Percentiles rank a stretch among this genome's conserved stretches.
Conservation (phyloP, 2,888 invertebrate species). For the Acronicta psi region DNA sequence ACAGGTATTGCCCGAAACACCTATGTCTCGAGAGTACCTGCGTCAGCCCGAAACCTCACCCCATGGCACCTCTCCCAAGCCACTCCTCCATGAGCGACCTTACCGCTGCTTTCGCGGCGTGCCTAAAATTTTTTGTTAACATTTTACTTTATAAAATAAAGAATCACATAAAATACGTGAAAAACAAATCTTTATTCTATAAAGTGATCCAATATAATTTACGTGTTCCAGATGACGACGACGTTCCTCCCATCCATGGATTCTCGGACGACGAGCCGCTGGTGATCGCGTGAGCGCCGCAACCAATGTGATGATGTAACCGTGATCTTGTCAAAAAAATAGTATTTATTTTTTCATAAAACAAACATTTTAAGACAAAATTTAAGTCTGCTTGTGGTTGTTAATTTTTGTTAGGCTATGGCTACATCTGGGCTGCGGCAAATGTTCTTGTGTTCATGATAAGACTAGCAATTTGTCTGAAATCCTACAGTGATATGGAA, state of each 20-base stretch:
- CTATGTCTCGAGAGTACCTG: too few species aligned
- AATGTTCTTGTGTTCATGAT: background rate
- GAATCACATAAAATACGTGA: background rate
- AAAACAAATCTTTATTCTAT: constrained; percentile 27
- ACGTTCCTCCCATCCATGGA: constrained; percentile 96
- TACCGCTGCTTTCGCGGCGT: too few species aligned
- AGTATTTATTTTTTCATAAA: constrained; percentile 72
- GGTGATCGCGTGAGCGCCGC: constrained; percentile 93
- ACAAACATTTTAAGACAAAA: constrained; percentile 29
- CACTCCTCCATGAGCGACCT: too few species aligned
- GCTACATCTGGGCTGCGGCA: background rate
- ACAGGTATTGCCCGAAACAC: too few species aligned
- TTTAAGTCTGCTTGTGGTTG: constrained; percentile 35
- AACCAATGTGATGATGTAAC: constrained; percentile 70
- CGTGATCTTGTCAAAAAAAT: constrained; percentile 76
- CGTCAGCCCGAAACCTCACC: too few species aligned
- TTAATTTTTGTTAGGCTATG: constrained; percentile 19
- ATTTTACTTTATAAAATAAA: background rate
- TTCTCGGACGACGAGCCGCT: constrained; percentile 98
- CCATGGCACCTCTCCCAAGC: too few species aligned
- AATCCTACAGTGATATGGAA: too few species aligned
- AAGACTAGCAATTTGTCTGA: background rate
- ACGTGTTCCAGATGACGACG: constrained; percentile 92
- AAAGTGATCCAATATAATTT: constrained; percentile 11
- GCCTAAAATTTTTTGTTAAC: too few species aligned